Conservation (phyloP, 2,113 vertebrate species). For the Limnothrissa miodon region DNA sequence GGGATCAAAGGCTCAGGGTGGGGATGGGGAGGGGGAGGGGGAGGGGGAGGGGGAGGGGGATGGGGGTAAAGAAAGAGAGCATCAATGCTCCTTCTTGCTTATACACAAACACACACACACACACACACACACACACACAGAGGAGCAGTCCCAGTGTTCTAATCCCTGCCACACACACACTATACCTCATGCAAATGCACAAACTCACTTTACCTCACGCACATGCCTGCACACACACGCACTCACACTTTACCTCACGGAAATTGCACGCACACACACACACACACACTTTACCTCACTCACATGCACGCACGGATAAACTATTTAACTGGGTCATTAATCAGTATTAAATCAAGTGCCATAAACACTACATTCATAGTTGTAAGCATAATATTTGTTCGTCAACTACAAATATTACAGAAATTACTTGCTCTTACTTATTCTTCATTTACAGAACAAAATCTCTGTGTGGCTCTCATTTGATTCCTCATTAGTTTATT, state of each 20-base stretch:
- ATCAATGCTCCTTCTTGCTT: constrained; percentile 39
- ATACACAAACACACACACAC: neutral
- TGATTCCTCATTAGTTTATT: too few relatives aligned
- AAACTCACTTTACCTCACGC: neutral
- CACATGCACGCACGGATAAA: neutral
- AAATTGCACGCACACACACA: neutral
- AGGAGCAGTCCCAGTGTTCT: neutral
- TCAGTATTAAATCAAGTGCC: too few relatives aligned
- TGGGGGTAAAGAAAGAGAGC: constrained; percentile 49
- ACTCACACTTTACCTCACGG: neutral
- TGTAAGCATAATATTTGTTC: too few relatives aligned
- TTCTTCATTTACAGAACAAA: too few relatives aligned
- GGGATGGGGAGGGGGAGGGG: too few relatives aligned
- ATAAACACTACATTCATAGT: too few relatives aligned
- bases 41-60: too few relatives aligned
- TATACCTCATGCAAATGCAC: neutral
- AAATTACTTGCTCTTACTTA: too few relatives aligned
- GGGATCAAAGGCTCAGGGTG: constrained; percentile 66
- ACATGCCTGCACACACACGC: neutral
- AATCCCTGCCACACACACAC: constrained; percentile 2
- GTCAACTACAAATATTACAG: too few relatives aligned
- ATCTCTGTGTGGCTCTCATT: too few relatives aligned
- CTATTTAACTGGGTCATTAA: neutral
- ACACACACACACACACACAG: neutral
- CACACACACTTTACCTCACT: too few relatives aligned